These are phyloP conservation scores for Agriotes lineatus DNA, from an alignment of 2,888 invertebrate genomes.

Conservation along the genomic window DNA sequence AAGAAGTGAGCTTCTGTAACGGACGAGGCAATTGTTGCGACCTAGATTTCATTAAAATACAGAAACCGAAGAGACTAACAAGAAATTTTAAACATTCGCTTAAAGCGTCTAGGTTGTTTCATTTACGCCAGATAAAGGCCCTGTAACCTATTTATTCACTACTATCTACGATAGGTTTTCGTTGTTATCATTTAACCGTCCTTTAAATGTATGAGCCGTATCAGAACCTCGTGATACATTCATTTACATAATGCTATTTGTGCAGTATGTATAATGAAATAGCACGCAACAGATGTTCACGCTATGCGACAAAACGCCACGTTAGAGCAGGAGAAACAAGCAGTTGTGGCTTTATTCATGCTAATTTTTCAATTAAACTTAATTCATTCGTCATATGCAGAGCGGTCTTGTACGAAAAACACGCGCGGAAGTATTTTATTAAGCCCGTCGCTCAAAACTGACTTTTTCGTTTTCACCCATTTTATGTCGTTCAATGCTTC, in stretches of 20 bases:
- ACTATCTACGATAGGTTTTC: too few species aligned
- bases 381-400: neutral
- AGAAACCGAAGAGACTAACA: too few species aligned
- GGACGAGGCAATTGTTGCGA: too few species aligned
- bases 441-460: neutral
- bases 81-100: too few species aligned
- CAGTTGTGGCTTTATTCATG: slow-evolving; percentile 11
- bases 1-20: too few species aligned
- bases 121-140: too few species aligned
- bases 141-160: too few species aligned
- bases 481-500: too few species aligned
- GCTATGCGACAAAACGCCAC: slow-evolving; percentile 7
- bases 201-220: neutral
- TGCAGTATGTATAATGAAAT: slow-evolving; percentile 22
- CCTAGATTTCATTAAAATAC: too few species aligned
- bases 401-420: neutral
- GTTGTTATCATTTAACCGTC: slow-evolving; percentile 1
- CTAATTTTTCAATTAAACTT: slow-evolving; percentile 18
- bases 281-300: slow-evolving; percentile 21
- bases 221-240: slow-evolving; percentile 7
- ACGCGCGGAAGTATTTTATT: neutral
- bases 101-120: too few species aligned
- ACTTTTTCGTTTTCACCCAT: too few species aligned
- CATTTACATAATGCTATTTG: slow-evolving; percentile 20
- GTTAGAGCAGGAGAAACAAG: neutral